Conservation (phyloP, 2,113 vertebrate genomes). For the Dipodomys spectabilis region DNA sequence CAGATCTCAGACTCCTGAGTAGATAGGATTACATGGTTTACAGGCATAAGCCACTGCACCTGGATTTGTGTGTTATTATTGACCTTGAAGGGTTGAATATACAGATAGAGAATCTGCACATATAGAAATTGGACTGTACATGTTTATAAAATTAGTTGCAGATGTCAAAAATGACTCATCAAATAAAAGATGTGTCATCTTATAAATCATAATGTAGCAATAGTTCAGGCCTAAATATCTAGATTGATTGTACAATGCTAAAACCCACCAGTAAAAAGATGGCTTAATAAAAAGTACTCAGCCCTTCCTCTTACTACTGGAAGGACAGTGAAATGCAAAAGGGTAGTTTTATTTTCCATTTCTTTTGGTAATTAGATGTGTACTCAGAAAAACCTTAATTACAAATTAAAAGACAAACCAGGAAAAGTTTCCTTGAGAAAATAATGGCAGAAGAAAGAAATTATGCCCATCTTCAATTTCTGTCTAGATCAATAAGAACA, state of each 20-base stretch:
- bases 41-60: too few relatives aligned
- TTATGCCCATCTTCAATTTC: background rate
- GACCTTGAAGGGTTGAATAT: background rate
- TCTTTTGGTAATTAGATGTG: background rate
- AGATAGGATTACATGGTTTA: too few relatives aligned
- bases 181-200: background rate
- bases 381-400: background rate
- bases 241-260: background rate
- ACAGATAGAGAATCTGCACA: background rate
- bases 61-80: background rate
- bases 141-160: background rate
- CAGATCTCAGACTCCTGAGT: too few relatives aligned
- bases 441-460: conserved; percentile 16
- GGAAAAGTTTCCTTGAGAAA: background rate
- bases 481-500: background rate
- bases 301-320: background rate
- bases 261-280: background rate
- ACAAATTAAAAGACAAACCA: background rate
- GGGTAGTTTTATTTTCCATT: background rate
- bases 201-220: background rate
- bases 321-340: background rate
- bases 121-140: background rate
- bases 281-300: background rate
- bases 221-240: background rate
- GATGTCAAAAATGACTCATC: background rate